Conservation (phyloP, 2,113 vertebrate species). For the Amia ocellicauda region DNA sequence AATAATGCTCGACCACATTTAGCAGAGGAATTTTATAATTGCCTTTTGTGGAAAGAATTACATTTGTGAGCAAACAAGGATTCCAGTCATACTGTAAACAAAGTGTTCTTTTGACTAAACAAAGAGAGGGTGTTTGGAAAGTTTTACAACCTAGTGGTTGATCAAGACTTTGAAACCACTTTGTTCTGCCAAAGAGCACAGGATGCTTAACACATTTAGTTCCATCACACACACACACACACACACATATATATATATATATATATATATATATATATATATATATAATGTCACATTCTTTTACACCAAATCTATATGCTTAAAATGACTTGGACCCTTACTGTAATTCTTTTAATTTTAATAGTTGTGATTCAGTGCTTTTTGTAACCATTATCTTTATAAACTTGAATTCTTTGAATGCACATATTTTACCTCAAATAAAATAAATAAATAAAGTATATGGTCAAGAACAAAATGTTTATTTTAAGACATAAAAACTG, state of each 20-base stretch:
- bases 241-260: background rate
- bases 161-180: constrained; percentile 4
- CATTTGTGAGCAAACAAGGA: constrained; percentile 40
- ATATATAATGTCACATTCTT: no score
- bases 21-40: constrained; percentile 27
- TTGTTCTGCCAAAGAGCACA: constrained; percentile 1
- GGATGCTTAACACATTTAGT: background rate
- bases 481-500: no score
- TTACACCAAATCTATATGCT: no score
- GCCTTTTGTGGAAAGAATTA: constrained; percentile 39
- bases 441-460: no score
- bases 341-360: background rate
- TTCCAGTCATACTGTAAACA: constrained; percentile 49
- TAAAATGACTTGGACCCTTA: no score
- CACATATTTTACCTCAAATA: no score
- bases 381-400: no score
- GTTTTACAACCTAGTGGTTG: constrained; percentile 17
- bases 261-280: no score
- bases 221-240: background rate
- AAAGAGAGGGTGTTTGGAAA: constrained; percentile 46
- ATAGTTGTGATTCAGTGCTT: background rate
- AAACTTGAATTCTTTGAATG: no score
- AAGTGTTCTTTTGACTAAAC: constrained; percentile 51
- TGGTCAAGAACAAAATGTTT: no score
- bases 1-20: constrained; percentile 22